These are phyloP conservation scores for Hemibagrus guttatus DNA, from an alignment of 2,797 vertebrate species.

Conservation along the genomic window DNA sequence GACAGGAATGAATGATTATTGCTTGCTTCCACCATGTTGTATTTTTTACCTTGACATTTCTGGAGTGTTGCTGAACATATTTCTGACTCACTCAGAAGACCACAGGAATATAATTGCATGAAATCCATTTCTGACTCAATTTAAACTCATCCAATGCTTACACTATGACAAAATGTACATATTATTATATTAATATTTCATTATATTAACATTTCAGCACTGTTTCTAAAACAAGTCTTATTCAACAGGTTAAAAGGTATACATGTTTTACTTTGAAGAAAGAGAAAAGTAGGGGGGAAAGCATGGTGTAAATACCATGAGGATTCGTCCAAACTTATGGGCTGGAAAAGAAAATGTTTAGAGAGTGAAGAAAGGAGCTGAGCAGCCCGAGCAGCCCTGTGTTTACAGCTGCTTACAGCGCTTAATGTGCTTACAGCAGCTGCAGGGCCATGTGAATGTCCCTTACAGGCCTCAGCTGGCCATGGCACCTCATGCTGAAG, in stretches of 20 bases:
- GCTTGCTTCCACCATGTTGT: too few relatives aligned
- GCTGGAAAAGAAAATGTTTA: conserved; percentile 55
- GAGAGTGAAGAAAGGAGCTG: conserved; percentile 35
- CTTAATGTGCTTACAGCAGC: conserved; percentile 34
- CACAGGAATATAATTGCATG: conserved; percentile 28
- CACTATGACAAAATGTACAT: neutral
- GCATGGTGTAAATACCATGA: conserved; percentile 16
- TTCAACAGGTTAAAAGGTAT: conserved; percentile 10
- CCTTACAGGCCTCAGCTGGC: conserved; percentile 8
- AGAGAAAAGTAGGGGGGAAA: neutral
- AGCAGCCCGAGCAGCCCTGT: conserved; percentile 1
- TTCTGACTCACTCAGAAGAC: conserved; percentile 18
- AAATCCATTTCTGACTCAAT: conserved; percentile 32
- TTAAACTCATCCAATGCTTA: conserved; percentile 12
- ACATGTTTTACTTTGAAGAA: conserved; percentile 23
- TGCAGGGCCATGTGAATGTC: conserved; percentile 31
- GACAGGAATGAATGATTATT: neutral
- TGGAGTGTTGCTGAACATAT: neutral
- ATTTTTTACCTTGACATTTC: conserved; percentile 5
- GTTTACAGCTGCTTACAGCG: conserved; percentile 43
- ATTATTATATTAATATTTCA: neutral
- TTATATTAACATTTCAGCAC: neutral
- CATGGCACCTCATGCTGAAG: neutral
- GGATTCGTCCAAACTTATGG: conserved; percentile 40
- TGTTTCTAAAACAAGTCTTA: conserved; percentile 10